Evolutionary conservation across 2,797 vertebrate genomes (phyloP).

Genomic region (Brachymystax lenok): DNA sequence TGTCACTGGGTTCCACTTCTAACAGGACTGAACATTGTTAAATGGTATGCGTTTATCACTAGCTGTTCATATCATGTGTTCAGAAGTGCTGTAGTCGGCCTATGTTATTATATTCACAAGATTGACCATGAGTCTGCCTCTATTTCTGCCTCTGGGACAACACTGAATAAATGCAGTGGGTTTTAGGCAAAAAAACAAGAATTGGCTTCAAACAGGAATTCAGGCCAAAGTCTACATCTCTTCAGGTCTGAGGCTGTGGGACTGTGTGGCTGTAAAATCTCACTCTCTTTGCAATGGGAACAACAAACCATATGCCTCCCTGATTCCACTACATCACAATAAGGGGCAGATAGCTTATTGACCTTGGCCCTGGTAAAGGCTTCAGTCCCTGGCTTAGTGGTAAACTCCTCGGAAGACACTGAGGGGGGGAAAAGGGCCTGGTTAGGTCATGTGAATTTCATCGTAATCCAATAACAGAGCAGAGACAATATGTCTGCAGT

Average conservation of each 20-base stretch:
- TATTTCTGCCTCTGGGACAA: conserved; percentile 15
- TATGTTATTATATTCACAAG: neutral
- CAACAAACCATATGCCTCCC: neutral
- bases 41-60: conserved; percentile 10
- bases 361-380: conserved; percentile 31
- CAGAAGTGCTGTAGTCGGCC: neutral
- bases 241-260: conserved; percentile 11
- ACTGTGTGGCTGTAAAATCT: conserved; percentile 11
- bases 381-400: conserved; percentile 26
- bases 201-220: neutral
- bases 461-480: conserved; percentile 28
- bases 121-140: neutral
- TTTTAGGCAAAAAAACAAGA: conserved; percentile 38
- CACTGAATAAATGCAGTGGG: conserved; percentile 18
- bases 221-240: conserved; percentile 47
- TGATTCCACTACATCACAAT: neutral
- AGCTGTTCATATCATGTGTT: conserved; percentile 21
- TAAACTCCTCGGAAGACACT: conserved; percentile 27
- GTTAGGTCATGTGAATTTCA: conserved; percentile 59
- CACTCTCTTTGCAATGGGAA: conserved; percentile 18
- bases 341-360: conserved; percentile 28
- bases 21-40: neutral
- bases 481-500: conserved; percentile 36
- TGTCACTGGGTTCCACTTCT: conserved; percentile 6
- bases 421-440: neutral